Evolutionary conservation across 2,113 vertebrate genomes (phyloP), one percentile per base, ranked within the genome.

Genomic region (Pyrgilauda ruficollis): DNA sequence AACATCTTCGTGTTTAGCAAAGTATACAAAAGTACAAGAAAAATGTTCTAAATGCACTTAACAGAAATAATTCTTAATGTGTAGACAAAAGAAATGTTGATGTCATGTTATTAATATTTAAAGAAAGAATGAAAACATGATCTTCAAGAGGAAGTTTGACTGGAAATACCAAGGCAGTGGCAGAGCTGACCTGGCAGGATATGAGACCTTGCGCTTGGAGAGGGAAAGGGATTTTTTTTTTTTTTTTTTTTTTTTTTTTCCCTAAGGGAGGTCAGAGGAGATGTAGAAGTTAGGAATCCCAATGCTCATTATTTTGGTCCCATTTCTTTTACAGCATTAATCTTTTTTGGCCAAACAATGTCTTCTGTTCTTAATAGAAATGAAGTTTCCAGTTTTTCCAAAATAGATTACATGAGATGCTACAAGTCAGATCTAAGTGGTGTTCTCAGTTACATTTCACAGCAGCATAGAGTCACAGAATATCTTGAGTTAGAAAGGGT

Each of bases 381-480:
- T 41, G 0, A 84, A 52, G 7, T 44, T 90, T 72, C 50, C 43
- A 47, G 24, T 18, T 84, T 80, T 76, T 30, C 31, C 26, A n/a
- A 58, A 86, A 68, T 7, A 72, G 22, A 24, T 62, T 70, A 47
- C 18, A 30, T 31, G 15, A 76, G n/a, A 35, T 4, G 3, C 7
- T 12, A 0, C 11, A 23, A 67, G 13, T 31, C 31, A 80, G 28
- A 41, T 4, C 31, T 79, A 41, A 58, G 22, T 50, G 33, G 8
- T 43, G 10, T 11, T 47, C 58, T 84, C 41, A 44, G 24, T 64
- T 90, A 72, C 13, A 39, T 33, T 43, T 50, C 35, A 35, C 21
- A 35, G 9, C 22, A 43, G 10, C 30, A 67, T 0, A 43, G 35
- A 58, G 26, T 35, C 26, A 35, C 1, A 0, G 37, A 20, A 26